These are phyloP conservation scores for Cyprinodon variegatus DNA, from an alignment of 2,113 vertebrate genomes.

Conservation along the genomic window DNA sequence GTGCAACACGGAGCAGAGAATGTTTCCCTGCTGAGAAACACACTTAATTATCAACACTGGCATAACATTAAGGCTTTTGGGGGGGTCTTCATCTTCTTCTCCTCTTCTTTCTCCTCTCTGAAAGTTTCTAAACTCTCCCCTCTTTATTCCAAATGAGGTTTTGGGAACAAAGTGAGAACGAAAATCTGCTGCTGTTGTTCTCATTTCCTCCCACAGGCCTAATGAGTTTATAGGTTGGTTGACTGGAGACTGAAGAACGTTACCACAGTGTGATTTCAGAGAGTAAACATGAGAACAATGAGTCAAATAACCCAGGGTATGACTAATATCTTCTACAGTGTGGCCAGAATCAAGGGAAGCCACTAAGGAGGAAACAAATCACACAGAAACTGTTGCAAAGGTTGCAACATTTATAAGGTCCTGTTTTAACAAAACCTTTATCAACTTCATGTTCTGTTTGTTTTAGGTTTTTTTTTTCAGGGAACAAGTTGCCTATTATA, in stretches of 20 bases:
- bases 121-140: slow-evolving; percentile 29
- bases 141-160: not conserved
- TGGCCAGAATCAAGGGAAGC: not conserved
- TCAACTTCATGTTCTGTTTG: not conserved
- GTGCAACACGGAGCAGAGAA: slow-evolving; percentile 25
- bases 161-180: not conserved
- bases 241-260: not conserved
- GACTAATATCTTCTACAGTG: not conserved
- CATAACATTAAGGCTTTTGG: slow-evolving; percentile 10
- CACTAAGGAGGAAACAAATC: not conserved
- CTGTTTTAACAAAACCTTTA: not conserved
- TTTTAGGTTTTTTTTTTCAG: not conserved
- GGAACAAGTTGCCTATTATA: not conserved
- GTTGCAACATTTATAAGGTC: not conserved
- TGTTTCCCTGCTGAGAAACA: slow-evolving; percentile 24
- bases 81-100: not conserved
- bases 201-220: not conserved
- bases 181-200: not conserved
- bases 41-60: slow-evolving; percentile 57
- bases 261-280: not conserved
- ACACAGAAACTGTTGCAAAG: not conserved
- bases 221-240: slow-evolving; percentile 6
- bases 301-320: not conserved
- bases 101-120: not conserved
- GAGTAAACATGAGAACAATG: not conserved